phyloP scores from a whole-genome alignment of 2,113 vertebrate genomes.

The Phylloscopus trochiloides region DNA sequence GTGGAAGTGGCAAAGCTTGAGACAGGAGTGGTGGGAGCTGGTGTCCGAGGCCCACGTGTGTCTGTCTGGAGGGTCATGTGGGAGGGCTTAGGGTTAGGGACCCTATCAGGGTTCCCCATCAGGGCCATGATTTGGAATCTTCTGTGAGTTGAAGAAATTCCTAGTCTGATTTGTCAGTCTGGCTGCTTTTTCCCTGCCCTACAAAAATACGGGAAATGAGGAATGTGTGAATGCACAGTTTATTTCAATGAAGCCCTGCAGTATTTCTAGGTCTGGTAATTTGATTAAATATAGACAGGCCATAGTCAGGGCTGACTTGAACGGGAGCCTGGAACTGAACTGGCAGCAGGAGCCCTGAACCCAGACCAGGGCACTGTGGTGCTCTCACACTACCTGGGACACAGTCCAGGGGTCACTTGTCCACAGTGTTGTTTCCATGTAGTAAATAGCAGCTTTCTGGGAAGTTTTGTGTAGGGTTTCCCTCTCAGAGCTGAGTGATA shows the following conservation, averaged over 20 bases:
- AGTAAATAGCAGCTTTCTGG: constrained; percentile 31
- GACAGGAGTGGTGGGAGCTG: neutral
- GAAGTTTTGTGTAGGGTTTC: constrained; percentile 3
- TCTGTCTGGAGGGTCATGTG: accelerated
- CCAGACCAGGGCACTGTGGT: neutral
- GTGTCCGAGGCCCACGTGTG: accelerated
- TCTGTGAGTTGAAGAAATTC: neutral
- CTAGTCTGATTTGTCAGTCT: neutral
- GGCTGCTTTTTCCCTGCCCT: neutral
- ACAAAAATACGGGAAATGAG: neutral
- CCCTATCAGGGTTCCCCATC: neutral
- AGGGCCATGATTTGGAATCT: neutral
- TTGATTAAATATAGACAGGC: neutral
- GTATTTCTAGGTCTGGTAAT: neutral
- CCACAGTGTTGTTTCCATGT: neutral
- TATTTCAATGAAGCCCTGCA: neutral
- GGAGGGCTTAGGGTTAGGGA: neutral
- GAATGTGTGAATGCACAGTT: neutral
- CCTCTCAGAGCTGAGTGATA: neutral
- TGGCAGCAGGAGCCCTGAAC: neutral
- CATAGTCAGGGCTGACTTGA: neutral
- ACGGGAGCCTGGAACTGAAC: neutral
- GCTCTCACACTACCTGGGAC: neutral
- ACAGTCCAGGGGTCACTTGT: neutral
- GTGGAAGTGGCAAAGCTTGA: neutral